Conservation (phyloP, 2,113 vertebrate species). For the Gnathonemus echidnorhynchus region DNA sequence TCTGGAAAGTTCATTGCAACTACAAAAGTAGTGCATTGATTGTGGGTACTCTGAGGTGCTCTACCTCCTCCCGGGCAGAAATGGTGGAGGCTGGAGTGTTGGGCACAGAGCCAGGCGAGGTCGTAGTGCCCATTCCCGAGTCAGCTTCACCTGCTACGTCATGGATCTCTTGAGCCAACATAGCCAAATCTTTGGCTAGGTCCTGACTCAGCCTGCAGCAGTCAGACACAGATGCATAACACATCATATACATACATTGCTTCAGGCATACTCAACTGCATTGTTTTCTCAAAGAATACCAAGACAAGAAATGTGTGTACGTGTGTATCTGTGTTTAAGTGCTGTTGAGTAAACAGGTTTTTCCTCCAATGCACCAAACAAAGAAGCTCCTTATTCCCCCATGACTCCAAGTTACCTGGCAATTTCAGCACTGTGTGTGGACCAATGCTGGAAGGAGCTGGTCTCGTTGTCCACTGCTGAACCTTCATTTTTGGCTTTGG, state of each 20-base stretch:
- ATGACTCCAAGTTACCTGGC: slow-evolving; percentile 53
- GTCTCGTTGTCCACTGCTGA: slow-evolving; percentile 58
- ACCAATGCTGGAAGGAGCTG: slow-evolving; percentile 67
- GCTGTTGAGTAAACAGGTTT: neutral
- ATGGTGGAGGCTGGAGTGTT: slow-evolving; percentile 66
- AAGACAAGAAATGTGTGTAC: neutral
- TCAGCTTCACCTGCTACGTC: slow-evolving; percentile 87
- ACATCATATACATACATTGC: neutral
- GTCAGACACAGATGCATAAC: neutral
- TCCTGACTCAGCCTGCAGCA: slow-evolving; percentile 83
- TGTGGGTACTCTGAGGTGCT: neutral
- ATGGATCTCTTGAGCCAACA: slow-evolving; percentile 89
- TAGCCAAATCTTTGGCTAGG: slow-evolving; percentile 92
- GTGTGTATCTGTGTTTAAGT: neutral
- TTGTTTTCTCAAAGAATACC: neutral
- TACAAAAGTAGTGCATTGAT: neutral
- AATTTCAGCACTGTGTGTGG: slow-evolving; percentile 86
- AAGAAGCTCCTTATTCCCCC: neutral
- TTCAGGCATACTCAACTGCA: neutral
- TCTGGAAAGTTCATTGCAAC: neutral
- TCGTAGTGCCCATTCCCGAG: slow-evolving; percentile 46
- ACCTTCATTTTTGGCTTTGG: neutral
- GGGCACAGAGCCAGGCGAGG: slow-evolving; percentile 36
- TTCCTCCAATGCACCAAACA: neutral
- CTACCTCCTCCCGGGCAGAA: slow-evolving; percentile 75